Percentiles rank a stretch among this genome's conserved stretches.
Evolutionary conservation across 2,113 vertebrate species (phyloP).

Genomic region (Hypocryptadius cinnamomeus): DNA sequence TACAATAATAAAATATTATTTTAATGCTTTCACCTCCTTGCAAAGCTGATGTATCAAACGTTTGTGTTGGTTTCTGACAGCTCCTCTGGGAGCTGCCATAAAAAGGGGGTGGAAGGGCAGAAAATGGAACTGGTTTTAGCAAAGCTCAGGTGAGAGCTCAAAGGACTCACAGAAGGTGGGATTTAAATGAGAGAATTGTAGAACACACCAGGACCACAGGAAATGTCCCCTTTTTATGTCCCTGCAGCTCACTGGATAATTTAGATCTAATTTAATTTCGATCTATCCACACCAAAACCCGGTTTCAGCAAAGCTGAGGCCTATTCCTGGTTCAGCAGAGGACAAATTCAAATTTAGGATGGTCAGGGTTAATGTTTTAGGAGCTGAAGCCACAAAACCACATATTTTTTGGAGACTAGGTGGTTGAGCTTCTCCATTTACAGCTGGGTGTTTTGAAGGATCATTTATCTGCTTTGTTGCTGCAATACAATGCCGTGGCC

Average conservation of each 20-base stretch:
- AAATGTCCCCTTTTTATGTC: neutral
- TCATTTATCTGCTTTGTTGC: neutral
- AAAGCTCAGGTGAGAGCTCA: neutral
- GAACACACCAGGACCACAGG: too few relatives aligned
- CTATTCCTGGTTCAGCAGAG: neutral
- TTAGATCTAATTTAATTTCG: neutral
- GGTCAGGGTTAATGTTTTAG: neutral
- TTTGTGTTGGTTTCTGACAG: neutral
- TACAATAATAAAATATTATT: neutral
- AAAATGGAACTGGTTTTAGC: neutral
- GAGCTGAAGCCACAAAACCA: neutral
- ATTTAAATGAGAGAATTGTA: neutral
- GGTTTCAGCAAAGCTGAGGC: accelerated
- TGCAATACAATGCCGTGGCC: neutral
- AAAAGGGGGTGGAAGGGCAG: neutral
- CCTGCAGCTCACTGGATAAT: neutral
- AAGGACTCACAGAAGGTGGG: too few relatives aligned
- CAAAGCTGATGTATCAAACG: neutral
- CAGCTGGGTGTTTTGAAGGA: neutral
- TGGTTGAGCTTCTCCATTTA: neutral
- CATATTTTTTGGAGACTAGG: accelerated
- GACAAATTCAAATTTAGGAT: neutral
- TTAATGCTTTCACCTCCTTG: neutral
- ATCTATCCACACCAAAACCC: accelerated
- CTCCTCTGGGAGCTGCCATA: neutral